Conservation (phyloP, 2,113 vertebrate genomes). For the Poeciliopsis occidentalis region DNA sequence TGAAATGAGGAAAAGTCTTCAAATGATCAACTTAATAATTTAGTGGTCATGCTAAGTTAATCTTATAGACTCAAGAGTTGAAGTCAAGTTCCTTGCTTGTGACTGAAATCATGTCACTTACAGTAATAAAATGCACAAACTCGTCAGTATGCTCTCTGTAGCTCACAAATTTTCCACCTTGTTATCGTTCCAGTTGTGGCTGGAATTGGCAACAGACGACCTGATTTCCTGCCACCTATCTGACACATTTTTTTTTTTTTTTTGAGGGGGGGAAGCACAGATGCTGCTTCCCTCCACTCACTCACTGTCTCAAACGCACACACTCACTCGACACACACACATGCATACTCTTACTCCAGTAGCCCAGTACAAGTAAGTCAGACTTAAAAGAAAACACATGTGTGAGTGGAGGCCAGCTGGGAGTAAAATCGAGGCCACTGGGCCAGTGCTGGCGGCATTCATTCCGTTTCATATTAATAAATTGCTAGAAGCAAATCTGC, state of each 20-base stretch:
- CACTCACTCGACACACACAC: neutral
- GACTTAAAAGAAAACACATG: constrained; percentile 85
- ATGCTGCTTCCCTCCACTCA: constrained; percentile 43
- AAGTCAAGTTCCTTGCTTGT: neutral
- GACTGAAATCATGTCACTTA: constrained; percentile 16
- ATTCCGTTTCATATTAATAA: constrained; percentile 83
- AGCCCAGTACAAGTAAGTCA: constrained; percentile 80
- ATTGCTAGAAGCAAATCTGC: constrained; percentile 73
- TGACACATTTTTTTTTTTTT: constrained; percentile 67
- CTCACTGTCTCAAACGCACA: constrained; percentile 13
- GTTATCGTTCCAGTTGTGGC: constrained; percentile 46
- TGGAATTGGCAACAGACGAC: constrained; percentile 59
- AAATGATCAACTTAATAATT: neutral
- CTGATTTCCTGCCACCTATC: constrained; percentile 68
- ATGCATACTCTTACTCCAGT: constrained; percentile 26
- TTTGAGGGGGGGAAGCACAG: constrained; percentile 35
- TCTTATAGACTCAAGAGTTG: neutral
- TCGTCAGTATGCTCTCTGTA: constrained; percentile 25
- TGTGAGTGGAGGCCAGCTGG: constrained; percentile 65
- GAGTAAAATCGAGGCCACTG: constrained; percentile 82
- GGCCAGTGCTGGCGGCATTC: constrained; percentile 80
- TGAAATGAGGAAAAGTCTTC: neutral
- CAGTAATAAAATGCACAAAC: constrained; percentile 28
- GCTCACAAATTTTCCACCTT: constrained; percentile 28
- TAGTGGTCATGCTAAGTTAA: neutral